Evolutionary conservation across 2,888 invertebrate genomes (phyloP), one percentile per base, ranked within the genome.

Genomic region (Macroteleia sp.): DNA sequence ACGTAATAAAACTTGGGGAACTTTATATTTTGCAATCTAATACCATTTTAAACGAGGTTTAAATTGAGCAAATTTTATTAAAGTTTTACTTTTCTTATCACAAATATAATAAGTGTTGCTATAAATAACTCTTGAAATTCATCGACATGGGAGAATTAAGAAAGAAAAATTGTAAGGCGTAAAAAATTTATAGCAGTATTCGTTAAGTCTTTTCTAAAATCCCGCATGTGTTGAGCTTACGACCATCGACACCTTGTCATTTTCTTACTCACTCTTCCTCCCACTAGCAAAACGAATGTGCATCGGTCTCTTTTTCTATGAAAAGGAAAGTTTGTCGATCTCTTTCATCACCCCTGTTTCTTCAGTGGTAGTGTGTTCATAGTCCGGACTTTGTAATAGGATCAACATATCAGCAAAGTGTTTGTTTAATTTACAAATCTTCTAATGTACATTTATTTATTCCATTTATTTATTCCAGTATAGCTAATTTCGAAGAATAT

Each of bases 381-480:
- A 36, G 66, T 10, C n/a, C 41, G 52, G 41, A 48, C 59, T 22
- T 39, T 34, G 70, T 75, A 76, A 66, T 64, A 77, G 88, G 89
- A 89, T 89, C 88, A 88, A 85, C 84, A 83, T 85, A 89, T 89
- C 89, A 87, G 85, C 87, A 86, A 86, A 83, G 84, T 86, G 87
- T 87, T 86, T 89, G 87, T 88, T 89, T 89, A 88, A 89, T 88
- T 89, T 88, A 81, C 80, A 84, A 85, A 86, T 88, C 83, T 28
- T 36, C 44, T 17, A 66, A 59, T 61, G n/a, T n/a, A n/a, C n/a
- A n/a, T n/a, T n/a, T n/a, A n/a, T n/a, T n/a, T n/a, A n/a, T n/a
- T n/a, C n/a, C n/a, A n/a, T 46, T n/a, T 10, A 39, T 48, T 39
- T 20, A 14, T 44, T 44, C 22, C 25, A 22, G 17, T 59, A 14